Base-by-base conservation (phyloP, 2,888 invertebrate species). In the Drosophila acutilabella region DNA sequence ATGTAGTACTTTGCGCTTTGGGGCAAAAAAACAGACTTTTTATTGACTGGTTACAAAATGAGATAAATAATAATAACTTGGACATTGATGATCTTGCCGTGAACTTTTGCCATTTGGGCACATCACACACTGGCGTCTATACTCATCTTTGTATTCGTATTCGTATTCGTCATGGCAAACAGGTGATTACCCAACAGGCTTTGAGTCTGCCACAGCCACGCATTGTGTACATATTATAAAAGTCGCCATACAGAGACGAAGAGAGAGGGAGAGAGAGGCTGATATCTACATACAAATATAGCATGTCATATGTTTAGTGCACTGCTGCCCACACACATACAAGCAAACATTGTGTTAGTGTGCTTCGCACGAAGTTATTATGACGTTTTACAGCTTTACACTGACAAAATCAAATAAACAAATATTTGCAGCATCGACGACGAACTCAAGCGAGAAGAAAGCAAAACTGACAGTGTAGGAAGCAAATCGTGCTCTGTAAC, bases 1-100 rank as follows among this genome's bases (percentile, higher is more conserved):
- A 5, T 14, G 48, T 18, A 44, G 45, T 40, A 16, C 52, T 20
- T 23, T 30, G 38, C 40, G 47, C 13, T 33, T 36, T 36, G 36
- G 42, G 51, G 20, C n/a, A 47, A 51, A 14, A 45, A 58, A 40
- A n/a, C 20, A 44, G 20, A 58, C 73, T 73, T 78, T 73, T 73
- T 74, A 75, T 74, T 64, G 73, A 62, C 57, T 64, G 69, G 36
- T 62, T 74, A 76, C 78, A 78, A 76, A 74, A 70, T 59, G 18
- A 65, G 56, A 76, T 73, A 70, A 71, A 68, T 77, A 74, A 68
- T 77, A 74, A 78, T 81, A 78, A 65, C 67, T 81, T 81, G 84
- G 88, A 84, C 88, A 81, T 82, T 84, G 78, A 81, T 82, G 84
- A 84, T 60, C 75, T 82, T 67, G 88, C 88, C 81, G 78, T 82